A percentile compares a stretch with the other conserved stretches of the same genome.
Evolutionary conservation across 2,888 invertebrate species (phyloP).

Genomic region (Catocala nupta): DNA sequence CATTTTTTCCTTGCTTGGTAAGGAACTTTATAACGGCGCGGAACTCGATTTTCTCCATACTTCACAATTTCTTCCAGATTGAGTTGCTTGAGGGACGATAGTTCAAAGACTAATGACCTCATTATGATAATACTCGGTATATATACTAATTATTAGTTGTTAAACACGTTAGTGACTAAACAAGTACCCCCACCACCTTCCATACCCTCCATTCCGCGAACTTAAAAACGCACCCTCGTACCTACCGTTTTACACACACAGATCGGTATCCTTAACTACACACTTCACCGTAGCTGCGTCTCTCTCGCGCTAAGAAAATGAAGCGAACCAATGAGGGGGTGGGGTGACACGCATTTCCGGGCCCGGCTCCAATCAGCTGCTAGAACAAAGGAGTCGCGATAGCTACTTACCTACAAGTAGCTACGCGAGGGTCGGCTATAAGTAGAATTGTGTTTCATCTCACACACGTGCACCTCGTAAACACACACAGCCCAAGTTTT

Average conservation of each 20-base stretch:
- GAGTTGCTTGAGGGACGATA: no score
- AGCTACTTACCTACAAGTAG: conserved; percentile 86
- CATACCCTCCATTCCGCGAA: no score
- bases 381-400: conserved; percentile 87
- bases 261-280: conserved; percentile 83
- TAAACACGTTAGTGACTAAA: no score
- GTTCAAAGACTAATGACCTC: no score
- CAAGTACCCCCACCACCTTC: no score
- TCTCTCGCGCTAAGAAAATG: conserved; percentile 87
- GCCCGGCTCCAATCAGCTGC: conserved; percentile 88
- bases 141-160: no score
- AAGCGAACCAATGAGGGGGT: conserved; percentile 88
- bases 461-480: conserved; percentile 68
- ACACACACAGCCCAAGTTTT: conserved; percentile 70
- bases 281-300: conserved; percentile 82
- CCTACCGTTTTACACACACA: conserved; percentile 79
- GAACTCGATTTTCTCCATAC: no score
- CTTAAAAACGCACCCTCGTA: no score
- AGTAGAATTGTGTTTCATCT: conserved; percentile 69
- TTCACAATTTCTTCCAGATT: no score
- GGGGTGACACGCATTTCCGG: conserved; percentile 88
- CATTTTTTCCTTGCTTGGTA: no score
- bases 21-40: no score
- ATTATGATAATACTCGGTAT: no score
- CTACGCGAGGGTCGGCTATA: conserved; percentile 76